Conservation (phyloP, 2,113 vertebrate genomes). For the Tenrec ecaudatus region DNA sequence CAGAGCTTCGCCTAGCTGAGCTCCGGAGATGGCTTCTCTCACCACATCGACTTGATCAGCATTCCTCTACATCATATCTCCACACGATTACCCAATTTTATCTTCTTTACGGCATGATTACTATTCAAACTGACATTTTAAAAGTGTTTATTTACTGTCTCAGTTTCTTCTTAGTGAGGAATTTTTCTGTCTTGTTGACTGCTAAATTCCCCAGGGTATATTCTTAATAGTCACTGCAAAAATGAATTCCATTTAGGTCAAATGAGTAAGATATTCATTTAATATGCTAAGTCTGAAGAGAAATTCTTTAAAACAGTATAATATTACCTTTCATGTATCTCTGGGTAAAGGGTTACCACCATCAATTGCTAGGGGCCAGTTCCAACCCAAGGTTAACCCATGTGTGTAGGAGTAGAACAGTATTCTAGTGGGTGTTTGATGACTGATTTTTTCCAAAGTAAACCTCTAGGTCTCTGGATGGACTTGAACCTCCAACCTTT, state of each 20-base stretch:
- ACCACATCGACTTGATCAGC: too few relatives aligned
- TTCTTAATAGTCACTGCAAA: slow-evolving; percentile 36
- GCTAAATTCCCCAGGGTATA: slow-evolving; percentile 15
- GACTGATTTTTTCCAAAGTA: not conserved
- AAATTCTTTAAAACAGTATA: slow-evolving; percentile 49
- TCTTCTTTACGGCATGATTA: slow-evolving; percentile 38
- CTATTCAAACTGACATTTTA: slow-evolving; percentile 54
- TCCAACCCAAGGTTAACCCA: not conserved
- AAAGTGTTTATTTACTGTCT: not conserved
- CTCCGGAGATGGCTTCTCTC: not conserved
- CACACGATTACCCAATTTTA: not conserved
- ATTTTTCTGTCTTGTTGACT: slow-evolving; percentile 21
- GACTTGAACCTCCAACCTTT: not conserved
- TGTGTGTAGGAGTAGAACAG: not conserved
- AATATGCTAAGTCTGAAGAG: not conserved
- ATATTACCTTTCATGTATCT: slow-evolving; percentile 6
- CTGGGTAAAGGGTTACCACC: not conserved
- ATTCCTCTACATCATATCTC: not conserved
- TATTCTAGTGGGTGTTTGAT: not conserved
- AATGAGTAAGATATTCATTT: slow-evolving; percentile 30
- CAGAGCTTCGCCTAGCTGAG: too few relatives aligned
- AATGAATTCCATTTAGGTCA: slow-evolving; percentile 25
- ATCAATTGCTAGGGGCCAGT: not conserved
- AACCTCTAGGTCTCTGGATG: not conserved
- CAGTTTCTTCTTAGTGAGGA: not conserved